Evolutionary conservation across 2,797 vertebrate genomes (phyloP), one percentile per base, ranked within the genome.

Genomic region (Chloroceryle inda): DNA sequence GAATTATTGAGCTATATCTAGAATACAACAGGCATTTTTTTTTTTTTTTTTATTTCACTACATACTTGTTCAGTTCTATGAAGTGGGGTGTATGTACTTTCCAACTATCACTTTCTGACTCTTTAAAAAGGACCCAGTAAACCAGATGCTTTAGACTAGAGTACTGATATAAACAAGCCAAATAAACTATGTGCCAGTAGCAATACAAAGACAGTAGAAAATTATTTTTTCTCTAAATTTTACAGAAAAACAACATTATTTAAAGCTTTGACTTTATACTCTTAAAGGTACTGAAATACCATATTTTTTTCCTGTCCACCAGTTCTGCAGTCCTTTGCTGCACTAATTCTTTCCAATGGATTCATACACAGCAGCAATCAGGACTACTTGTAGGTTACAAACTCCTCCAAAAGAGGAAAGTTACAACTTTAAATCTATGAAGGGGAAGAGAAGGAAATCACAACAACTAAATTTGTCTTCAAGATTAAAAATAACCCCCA

Each of bases 371-470:
- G 13, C 44, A 80, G 58, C 26, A 78, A 75, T 15, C 29, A 50
- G 53, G 33, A 86, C 45, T 83, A 81, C 5, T 24, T 19, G 5
- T 3, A 42, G 24, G 9, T 13, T 88, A 52, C 26, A 79, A 93
- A 37, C 3, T 7, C 3, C 24, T 1, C 0, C 3, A n/a, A 78
- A 80, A 79, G 26, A 22, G 3, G 2, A 71, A 74, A 62, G 5
- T 27, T 29, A 35, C 3, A 2, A 27, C 69, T 92, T 38, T 10
- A 78, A 35, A 59, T 58, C 42, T 79, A 20, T 22, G 66, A 75
- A 42, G 12, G 2, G 14, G 27, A 88, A 42, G 17, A 31, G 6
- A 10, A 58, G 8, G 29, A 75, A 78, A 84, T 52, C 3, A 62
- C 1, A 0, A 61, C 12, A 92, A 42, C 17, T 12, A 31, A 49